Evolutionary conservation across 1,140 invertebrate genomes (phyloP).

Genomic region (Lethrus apterus): DNA sequence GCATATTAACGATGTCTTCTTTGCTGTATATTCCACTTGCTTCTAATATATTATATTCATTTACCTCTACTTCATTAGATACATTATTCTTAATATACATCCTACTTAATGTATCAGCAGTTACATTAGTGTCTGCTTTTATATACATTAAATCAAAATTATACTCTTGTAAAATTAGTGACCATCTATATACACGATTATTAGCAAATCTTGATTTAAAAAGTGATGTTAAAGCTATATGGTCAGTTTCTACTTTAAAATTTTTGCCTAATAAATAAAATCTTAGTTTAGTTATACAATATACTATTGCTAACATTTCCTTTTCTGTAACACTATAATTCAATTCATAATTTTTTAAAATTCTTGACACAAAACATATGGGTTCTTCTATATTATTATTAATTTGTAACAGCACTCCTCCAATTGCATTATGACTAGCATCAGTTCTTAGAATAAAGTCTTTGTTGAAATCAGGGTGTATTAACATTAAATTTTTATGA

Average conservation of each 20-base stretch:
- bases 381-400: not conserved
- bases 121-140: not conserved
- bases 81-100: not conserved
- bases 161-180: not conserved
- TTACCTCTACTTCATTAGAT: too few relatives aligned
- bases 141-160: constrained; percentile 1
- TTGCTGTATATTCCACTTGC: not conserved
- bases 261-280: constrained; percentile 1
- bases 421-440: not conserved
- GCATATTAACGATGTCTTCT: not conserved
- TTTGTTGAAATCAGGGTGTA: constrained; percentile 19
- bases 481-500: constrained; percentile 2
- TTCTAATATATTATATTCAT: too few relatives aligned
- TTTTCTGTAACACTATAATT: not conserved
- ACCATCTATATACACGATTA: constrained; percentile 3
- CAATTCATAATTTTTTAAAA: not conserved
- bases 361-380: not conserved
- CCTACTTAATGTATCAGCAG: not conserved
- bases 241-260: too few relatives aligned
- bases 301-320: not conserved
- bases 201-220: not conserved
- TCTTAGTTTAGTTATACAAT: not conserved
- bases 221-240: not conserved
- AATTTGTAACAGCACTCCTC: not conserved
- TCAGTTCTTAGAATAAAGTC: not conserved